Conservation (phyloP, 1,140 invertebrate species). For the Anthonomus grandis region DNA sequence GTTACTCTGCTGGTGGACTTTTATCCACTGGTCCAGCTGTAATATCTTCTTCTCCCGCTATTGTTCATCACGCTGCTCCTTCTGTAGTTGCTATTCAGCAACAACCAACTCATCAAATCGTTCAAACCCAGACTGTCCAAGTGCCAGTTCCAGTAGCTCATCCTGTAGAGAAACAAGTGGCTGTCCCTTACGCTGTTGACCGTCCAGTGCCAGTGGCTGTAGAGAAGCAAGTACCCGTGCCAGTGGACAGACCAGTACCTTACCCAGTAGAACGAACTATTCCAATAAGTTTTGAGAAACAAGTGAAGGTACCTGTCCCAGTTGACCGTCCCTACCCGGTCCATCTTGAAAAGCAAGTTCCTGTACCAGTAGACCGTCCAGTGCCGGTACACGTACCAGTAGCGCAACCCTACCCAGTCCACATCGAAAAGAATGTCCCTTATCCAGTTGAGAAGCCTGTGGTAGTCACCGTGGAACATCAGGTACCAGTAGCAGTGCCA, state of each 20-base stretch:
- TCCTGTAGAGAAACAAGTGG: constrained; percentile 17
- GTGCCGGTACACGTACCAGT: constrained; percentile 28
- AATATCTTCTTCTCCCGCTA: not conserved
- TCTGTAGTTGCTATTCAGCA: not conserved
- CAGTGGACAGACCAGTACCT: constrained; percentile 19
- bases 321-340: constrained; percentile 26
- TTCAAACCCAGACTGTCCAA: constrained; percentile 11
- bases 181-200: constrained; percentile 22
- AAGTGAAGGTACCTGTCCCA: constrained; percentile 14
- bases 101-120: constrained; percentile 2
- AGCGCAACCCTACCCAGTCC: constrained; percentile 31
- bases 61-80: constrained; percentile 1
- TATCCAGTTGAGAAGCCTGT: constrained; percentile 22
- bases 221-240: constrained; percentile 9
- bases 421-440: constrained; percentile 30
- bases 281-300: constrained; percentile 21
- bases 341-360: constrained; percentile 25
- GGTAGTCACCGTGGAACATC: constrained; percentile 21
- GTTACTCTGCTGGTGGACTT: not conserved
- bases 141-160: constrained; percentile 3
- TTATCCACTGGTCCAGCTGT: not conserved
- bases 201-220: constrained; percentile 19
- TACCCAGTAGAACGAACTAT: constrained; percentile 17
- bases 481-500: constrained; percentile 29
- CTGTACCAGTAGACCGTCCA: constrained; percentile 20